Base-by-base conservation (phyloP, 2,888 invertebrate genomes). In the Sarcophaga variegata region DNA sequence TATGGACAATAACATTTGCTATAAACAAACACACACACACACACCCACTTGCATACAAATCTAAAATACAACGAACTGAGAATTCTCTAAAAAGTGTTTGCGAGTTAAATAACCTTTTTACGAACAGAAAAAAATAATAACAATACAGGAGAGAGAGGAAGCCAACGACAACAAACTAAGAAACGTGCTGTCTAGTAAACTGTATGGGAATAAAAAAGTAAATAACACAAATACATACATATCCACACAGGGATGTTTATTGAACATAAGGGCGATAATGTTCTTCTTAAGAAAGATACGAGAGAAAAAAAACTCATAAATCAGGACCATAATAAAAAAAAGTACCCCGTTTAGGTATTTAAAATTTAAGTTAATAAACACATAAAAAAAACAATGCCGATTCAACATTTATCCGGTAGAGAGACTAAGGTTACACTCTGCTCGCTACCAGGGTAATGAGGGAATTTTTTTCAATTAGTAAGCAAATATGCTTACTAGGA, bases 1-100 rank as follows among this genome's bases (percentile, higher is more conserved):
- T 86, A 49, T 79, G 82, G 74, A 76, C 71, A 85, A 75, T 75
- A 74, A 59, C 74, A 75, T 69, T 78, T 72, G 77, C 62, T 49
- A 66, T 63, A 70, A 54, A n/a, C 10, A 59, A 20, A 22, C 59
- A 62, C n/a, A n/a, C n/a, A 59, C 20, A 20, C 59, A 62, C 10
- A 70, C 64, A 49, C 62, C 66, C 66, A 82, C 45, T 37, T n/a
- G 60, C 17, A 59, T 22, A 47, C 4, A 60, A 3, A 14, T 25
- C 14, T 37, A 47, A 8, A 22, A 27, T 20, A 67, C 67, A 67
- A 49, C 12, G 17, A 54, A 54, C 54, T 54, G 54, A 14, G 5
- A 4, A 54, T 54, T 17, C 62, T 75, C 76, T 69, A 25, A 49
- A 80, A 62, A n/a, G 72, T 81, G 63, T 76, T 64, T 69, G 64